Conservation (phyloP, 2,113 vertebrate genomes). For the Diphyllodes magnificus region DNA sequence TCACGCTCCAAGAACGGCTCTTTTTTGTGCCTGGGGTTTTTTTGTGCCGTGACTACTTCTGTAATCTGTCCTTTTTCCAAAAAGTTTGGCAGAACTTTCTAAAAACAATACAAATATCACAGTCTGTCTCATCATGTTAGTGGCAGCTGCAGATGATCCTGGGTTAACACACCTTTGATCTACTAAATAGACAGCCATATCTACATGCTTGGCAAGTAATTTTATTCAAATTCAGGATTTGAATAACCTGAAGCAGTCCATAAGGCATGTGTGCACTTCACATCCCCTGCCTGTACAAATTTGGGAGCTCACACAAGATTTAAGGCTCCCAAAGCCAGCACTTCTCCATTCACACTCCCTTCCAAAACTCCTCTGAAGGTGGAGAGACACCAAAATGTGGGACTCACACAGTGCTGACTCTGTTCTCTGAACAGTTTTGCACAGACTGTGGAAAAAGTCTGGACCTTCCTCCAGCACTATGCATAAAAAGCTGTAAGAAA, state of each 20-base stretch:
- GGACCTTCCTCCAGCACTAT: not conserved
- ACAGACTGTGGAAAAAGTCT: not conserved
- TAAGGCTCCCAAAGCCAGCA: not conserved
- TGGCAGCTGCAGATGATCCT: not conserved
- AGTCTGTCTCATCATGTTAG: not conserved
- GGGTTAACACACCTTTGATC: not conserved
- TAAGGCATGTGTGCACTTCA: not conserved
- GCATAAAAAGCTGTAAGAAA: not conserved
- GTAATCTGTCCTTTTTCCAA: not conserved
- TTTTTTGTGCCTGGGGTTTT: not conserved
- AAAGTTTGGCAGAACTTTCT: not conserved
- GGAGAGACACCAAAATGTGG: not conserved
- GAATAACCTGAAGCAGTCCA: not conserved
- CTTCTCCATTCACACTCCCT: not conserved
- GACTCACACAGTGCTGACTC: not conserved
- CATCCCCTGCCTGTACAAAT: not conserved
- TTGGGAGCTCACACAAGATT: not conserved
- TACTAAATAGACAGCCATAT: not conserved
- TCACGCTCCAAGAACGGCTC: accelerated
- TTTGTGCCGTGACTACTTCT: not conserved
- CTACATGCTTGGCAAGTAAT: not conserved
- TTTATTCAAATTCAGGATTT: not conserved
- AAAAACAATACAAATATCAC: not conserved
- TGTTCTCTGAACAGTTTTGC: not conserved
- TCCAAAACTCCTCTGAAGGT: not conserved